phyloP scores from a whole-genome alignment of 2,113 vertebrate genomes.

The Brachionichthys hirsutus region DNA sequence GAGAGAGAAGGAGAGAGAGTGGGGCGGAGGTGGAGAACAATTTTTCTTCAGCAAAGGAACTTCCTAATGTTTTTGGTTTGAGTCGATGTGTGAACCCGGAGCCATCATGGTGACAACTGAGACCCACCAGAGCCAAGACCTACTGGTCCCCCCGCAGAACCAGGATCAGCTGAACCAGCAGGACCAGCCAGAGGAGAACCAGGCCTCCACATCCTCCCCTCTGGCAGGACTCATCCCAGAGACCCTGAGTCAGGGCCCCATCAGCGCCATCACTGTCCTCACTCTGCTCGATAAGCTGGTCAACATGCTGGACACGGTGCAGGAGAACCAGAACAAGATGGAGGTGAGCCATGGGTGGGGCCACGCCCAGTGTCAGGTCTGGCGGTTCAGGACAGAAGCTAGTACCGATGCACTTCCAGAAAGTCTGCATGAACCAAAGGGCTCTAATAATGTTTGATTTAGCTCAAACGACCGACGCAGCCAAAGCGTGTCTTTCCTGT shows the following conservation, averaged over 20 bases:
- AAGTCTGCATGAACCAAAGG: no score
- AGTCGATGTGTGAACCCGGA: constrained; percentile 4
- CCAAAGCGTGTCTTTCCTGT: no score
- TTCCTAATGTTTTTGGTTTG: not conserved
- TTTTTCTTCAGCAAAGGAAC: constrained; percentile 10
- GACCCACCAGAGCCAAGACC: constrained; percentile 74
- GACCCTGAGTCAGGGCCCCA: constrained; percentile 72
- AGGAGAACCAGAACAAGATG: constrained; percentile 92
- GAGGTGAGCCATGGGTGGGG: constrained; percentile 67
- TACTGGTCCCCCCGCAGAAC: constrained; percentile 62
- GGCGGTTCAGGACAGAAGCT: not conserved
- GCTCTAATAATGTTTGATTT: no score
- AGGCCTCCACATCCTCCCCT: constrained; percentile 33
- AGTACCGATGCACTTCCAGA: not conserved
- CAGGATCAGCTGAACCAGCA: constrained; percentile 6
- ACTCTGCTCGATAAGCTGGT: constrained; percentile 93
- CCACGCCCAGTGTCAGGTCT: not conserved
- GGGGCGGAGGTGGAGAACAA: not conserved
- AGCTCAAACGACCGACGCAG: no score
- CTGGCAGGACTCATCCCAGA: constrained; percentile 36
- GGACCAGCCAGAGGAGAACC: constrained; percentile 48
- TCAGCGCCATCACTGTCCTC: constrained; percentile 93
- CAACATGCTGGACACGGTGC: constrained; percentile 89
- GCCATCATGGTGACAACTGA: constrained; percentile 65
- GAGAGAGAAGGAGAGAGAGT: not conserved